phyloP scores from a whole-genome alignment of 64 coral and sea anemone genomes.

The Pocillopora damicornis region DNA sequence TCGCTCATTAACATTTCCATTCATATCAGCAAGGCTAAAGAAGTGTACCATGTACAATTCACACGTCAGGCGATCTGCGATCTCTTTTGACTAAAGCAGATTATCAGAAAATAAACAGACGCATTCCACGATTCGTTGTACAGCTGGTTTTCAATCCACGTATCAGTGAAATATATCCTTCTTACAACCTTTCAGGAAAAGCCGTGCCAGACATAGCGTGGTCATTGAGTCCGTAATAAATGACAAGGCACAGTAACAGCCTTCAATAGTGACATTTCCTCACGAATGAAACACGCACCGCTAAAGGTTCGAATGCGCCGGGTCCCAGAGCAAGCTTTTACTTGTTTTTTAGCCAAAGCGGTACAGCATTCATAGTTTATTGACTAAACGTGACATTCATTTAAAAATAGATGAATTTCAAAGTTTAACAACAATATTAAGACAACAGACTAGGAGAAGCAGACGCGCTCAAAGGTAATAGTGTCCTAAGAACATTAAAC shows the following conservation, averaged over 20 bases:
- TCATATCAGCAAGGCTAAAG: slow-evolving; percentile 39
- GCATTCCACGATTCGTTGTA: slow-evolving; percentile 7
- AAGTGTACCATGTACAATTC: slow-evolving; percentile 22
- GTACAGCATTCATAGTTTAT: slow-evolving; percentile 41
- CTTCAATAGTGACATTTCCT: slow-evolving; percentile 40
- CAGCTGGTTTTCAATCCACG: not conserved
- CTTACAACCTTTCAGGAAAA: slow-evolving; percentile 39
- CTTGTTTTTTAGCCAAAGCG: slow-evolving; percentile 5
- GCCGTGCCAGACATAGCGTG: slow-evolving; percentile 34
- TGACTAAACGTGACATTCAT: slow-evolving; percentile 55
- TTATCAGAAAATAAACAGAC: slow-evolving; percentile 19
- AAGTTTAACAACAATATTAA: slow-evolving; percentile 71
- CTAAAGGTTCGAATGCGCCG: not conserved
- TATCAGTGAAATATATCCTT: slow-evolving; percentile 37
- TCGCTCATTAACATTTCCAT: slow-evolving; percentile 43
- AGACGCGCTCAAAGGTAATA: slow-evolving; percentile 31
- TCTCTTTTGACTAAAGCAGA: not conserved
- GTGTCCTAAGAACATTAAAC: slow-evolving; percentile 33
- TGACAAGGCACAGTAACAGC: slow-evolving; percentile 33
- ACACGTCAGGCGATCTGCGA: not conserved
- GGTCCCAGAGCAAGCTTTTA: not conserved
- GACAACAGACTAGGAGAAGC: slow-evolving; percentile 48
- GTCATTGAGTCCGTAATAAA: slow-evolving; percentile 6
- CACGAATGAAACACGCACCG: not conserved
- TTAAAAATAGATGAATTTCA: slow-evolving; percentile 80